phyloP scores from a whole-genome alignment of 2,888 invertebrate genomes.

The Andricus quercusramuli region DNA sequence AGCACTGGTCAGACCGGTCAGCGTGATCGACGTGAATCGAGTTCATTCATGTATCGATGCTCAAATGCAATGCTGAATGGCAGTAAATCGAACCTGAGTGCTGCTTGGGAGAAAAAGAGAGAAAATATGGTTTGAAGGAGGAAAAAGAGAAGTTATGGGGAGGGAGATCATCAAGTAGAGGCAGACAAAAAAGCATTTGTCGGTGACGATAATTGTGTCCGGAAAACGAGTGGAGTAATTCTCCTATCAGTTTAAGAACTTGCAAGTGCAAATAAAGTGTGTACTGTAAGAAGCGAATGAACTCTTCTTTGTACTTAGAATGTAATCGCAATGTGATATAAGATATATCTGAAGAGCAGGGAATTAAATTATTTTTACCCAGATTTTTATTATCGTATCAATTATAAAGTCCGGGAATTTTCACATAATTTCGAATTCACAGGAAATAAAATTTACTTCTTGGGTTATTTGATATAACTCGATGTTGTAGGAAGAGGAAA shows the following conservation, averaged over 20 bases:
- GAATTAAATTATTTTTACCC: too few species aligned
- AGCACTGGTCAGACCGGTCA: constrained; percentile 48
- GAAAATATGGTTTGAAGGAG: constrained; percentile 1
- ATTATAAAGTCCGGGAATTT: neutral
- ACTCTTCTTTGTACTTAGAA: neutral
- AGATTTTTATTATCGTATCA: too few species aligned
- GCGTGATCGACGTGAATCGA: constrained; percentile 65
- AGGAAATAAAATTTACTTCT: neutral
- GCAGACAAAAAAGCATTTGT: constrained; percentile 5
- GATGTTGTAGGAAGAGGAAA: too few species aligned
- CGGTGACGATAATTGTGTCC: constrained; percentile 34
- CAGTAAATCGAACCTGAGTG: constrained; percentile 19
- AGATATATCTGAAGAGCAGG: neutral
- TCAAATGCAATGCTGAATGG: constrained; percentile 56
- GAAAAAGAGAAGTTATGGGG: constrained; percentile 4
- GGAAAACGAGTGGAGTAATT: constrained; percentile 5
- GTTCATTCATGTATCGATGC: constrained; percentile 62
- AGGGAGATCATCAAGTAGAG: constrained; percentile 25
- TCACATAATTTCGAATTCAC: neutral
- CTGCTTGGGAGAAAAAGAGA: neutral
- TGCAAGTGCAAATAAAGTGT: constrained; percentile 13
- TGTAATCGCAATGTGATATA: neutral
- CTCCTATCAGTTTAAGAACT: neutral
- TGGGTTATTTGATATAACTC: too few species aligned
- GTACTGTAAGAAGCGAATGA: neutral